Percentiles rank a stretch among this genome's conserved stretches.
phyloP scores from a whole-genome alignment of 1,140 invertebrate genomes.

The Chrysopa pallens region DNA sequence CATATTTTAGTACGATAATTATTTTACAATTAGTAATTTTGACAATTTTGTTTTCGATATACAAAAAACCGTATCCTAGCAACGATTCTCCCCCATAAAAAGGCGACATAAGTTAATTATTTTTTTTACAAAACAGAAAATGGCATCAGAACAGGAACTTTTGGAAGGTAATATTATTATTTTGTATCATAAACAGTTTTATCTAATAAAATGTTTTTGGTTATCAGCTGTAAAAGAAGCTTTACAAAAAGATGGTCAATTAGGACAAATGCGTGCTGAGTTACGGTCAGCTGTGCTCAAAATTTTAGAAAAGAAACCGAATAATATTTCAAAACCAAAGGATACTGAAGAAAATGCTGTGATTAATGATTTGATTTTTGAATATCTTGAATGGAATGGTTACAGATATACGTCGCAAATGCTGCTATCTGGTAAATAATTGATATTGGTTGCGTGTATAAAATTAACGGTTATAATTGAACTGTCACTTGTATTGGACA shows the following conservation, averaged over 20 bases:
- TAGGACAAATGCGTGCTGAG: conserved; percentile 24
- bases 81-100: neutral
- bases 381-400: conserved; percentile 29
- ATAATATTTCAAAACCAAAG: conserved; percentile 11
- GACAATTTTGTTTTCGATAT: too few relatives aligned
- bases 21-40: too few relatives aligned
- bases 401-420: conserved; percentile 25
- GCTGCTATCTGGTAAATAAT: conserved; percentile 20
- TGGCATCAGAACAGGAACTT: neutral
- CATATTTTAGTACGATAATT: too few relatives aligned
- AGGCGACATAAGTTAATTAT: neutral
- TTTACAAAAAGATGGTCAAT: conserved; percentile 21
- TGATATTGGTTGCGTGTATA: too few relatives aligned
- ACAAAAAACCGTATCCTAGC: neutral
- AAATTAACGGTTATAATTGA: too few relatives aligned
- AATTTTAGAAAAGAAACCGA: conserved; percentile 14
- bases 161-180: neutral
- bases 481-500: too few relatives aligned
- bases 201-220: neutral
- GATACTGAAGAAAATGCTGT: conserved; percentile 19
- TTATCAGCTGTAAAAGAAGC: conserved; percentile 23
- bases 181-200: neutral
- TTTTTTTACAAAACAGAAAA: neutral
- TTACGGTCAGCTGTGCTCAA: conserved; percentile 25
- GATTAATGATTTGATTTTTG: conserved; percentile 26